Percentiles rank a stretch among this genome's conserved stretches.
phyloP scores from a whole-genome alignment of 2,113 vertebrate genomes.

The Orcinus orca region DNA sequence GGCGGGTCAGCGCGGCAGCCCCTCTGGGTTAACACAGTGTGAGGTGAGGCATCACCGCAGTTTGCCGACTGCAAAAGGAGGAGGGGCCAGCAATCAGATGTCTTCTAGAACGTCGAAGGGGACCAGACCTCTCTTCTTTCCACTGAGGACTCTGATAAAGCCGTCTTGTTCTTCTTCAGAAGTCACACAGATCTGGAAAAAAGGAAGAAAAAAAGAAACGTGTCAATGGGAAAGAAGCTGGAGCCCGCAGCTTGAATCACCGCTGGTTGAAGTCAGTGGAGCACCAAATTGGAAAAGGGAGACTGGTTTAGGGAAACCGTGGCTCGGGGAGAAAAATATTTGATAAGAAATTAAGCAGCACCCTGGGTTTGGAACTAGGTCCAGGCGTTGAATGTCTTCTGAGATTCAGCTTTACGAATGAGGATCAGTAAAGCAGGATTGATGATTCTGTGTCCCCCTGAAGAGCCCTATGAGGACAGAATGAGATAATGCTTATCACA shows the following conservation, averaged over 20 bases:
- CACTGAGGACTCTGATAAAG: slow-evolving; percentile 94
- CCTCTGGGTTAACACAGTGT: slow-evolving; percentile 51
- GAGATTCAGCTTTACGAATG: neutral
- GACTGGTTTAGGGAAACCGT: neutral
- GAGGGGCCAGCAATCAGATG: slow-evolving; percentile 86
- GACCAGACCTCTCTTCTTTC: slow-evolving; percentile 95
- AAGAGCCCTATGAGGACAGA: neutral
- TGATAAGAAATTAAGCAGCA: neutral
- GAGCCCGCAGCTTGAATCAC: neutral
- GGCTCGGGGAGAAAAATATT: neutral
- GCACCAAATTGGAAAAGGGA: neutral
- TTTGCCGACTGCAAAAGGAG: slow-evolving; percentile 65
- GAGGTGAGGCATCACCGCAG: slow-evolving; percentile 77
- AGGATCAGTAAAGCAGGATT: neutral
- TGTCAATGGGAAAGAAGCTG: neutral
- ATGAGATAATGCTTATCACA: neutral
- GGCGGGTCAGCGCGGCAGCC: neutral
- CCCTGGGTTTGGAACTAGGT: neutral
- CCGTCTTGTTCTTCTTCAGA: slow-evolving; percentile 90
- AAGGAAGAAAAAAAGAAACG: slow-evolving; percentile 40
- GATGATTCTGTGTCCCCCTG: neutral
- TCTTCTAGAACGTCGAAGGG: slow-evolving; percentile 93
- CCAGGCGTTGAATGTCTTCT: neutral
- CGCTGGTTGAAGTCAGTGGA: neutral
- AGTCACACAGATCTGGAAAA: slow-evolving; percentile 93